A percentile compares a stretch with the other conserved stretches of the same genome.
Conservation (phyloP, 2,113 vertebrate species). For the Nothocercus julius region DNA sequence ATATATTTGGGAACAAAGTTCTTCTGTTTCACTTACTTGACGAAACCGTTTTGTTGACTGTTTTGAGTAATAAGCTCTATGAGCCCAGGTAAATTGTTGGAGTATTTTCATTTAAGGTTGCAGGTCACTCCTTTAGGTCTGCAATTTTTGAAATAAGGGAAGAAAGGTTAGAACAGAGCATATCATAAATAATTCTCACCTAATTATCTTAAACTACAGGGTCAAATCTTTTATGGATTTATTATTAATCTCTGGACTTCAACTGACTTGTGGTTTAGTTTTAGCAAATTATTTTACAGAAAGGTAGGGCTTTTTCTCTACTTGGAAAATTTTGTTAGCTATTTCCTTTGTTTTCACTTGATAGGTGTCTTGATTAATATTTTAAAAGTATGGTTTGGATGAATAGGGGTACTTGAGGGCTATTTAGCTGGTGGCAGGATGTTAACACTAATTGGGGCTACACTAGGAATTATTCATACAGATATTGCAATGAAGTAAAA, state of each 20-base stretch:
- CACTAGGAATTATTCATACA: not conserved
- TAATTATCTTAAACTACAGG: constrained; percentile 40
- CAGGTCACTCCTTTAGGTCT: not conserved
- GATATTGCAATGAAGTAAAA: not conserved
- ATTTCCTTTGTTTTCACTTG: not conserved
- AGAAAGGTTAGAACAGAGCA: constrained; percentile 11
- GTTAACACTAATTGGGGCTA: not conserved
- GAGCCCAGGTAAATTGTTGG: not conserved
- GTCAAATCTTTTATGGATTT: constrained; percentile 27
- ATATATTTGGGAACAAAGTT: not conserved
- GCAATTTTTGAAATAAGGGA: constrained; percentile 18
- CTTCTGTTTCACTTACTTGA: not conserved
- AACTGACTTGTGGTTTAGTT: not conserved
- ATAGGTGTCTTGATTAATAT: not conserved
- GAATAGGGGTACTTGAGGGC: not conserved
- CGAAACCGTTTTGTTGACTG: not conserved
- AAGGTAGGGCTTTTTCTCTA: rapidly evolving
- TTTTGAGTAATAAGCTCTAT: not conserved
- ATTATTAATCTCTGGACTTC: constrained; percentile 35
- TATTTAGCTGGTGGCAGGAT: not conserved
- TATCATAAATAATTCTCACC: constrained; percentile 55
- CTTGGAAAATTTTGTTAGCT: not conserved
- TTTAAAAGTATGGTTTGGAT: not conserved
- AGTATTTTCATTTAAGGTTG: not conserved
- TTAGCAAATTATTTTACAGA: not conserved